Conservation (phyloP, 2,888 invertebrate species). For the Bellardia bayeri region DNA sequence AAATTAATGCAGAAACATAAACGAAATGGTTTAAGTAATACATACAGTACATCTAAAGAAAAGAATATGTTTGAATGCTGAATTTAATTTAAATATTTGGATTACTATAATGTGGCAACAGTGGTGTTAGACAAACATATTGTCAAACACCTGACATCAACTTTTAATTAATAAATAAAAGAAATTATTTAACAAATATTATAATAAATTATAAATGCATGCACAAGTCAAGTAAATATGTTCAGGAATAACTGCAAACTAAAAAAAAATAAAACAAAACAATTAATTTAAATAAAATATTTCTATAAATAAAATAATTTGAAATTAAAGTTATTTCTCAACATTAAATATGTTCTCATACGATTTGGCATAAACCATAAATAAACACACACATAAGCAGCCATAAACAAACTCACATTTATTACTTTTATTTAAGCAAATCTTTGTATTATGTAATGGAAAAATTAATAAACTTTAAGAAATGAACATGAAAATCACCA, state of each 20-base stretch:
- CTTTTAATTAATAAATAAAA: slow-evolving; percentile 57
- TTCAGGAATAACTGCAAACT: not conserved
- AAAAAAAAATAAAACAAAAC: not conserved
- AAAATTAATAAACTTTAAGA: slow-evolving; percentile 56
- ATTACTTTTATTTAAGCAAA: slow-evolving; percentile 31
- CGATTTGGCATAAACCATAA: slow-evolving; percentile 6
- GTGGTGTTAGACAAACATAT: slow-evolving; percentile 30
- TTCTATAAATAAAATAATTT: slow-evolving; percentile 18
- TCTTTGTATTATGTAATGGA: slow-evolving; percentile 32
- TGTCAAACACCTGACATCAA: slow-evolving; percentile 53
- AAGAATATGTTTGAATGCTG: not conserved
- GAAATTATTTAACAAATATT: slow-evolving; percentile 33
- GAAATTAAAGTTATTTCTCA: slow-evolving; percentile 15
- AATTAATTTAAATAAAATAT: slow-evolving; percentile 51
- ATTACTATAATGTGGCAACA: slow-evolving; percentile 13
- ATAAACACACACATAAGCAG: slow-evolving; percentile 8
- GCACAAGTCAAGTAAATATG: slow-evolving; percentile 32
- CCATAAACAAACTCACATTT: not conserved
- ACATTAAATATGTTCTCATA: slow-evolving; percentile 11
- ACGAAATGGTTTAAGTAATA: no score
- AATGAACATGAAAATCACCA: slow-evolving; percentile 27
- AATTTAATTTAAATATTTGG: slow-evolving; percentile 13
- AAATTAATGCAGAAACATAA: no score
- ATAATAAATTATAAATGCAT: slow-evolving; percentile 21
- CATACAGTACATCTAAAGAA: no score